These are phyloP conservation scores for Margaritifera margaritifera DNA, from an alignment of 2,888 invertebrate genomes.

Conservation along the genomic window DNA sequence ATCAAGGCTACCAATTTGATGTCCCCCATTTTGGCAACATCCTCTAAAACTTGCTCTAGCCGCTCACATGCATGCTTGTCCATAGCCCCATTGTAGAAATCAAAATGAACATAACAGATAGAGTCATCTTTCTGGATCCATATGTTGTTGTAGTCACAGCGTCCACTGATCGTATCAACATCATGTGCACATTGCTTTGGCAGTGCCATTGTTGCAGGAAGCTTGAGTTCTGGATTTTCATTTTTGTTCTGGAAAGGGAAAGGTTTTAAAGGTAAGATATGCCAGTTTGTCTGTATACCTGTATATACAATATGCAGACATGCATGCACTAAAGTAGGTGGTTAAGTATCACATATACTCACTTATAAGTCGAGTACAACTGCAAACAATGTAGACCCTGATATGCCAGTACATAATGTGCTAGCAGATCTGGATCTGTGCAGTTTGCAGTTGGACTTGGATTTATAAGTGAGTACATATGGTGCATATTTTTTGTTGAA, in stretches of 20 bases:
- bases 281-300: no score
- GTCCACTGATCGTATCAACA: slow-evolving; percentile 4
- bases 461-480: no score
- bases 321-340: no score
- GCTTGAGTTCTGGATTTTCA: slow-evolving; percentile 4
- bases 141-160: slow-evolving; percentile 19
- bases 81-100: slow-evolving; percentile 38
- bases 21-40: slow-evolving; percentile 11
- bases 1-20: slow-evolving; percentile 24
- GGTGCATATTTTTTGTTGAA: no score
- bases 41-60: slow-evolving; percentile 7
- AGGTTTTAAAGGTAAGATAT: no score
- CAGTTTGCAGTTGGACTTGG: no score
- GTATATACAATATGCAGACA: no score
- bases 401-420: no score
- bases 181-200: background rate
- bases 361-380: no score
- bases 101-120: slow-evolving; percentile 25
- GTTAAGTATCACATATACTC: no score
- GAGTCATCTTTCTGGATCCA: slow-evolving; percentile 2
- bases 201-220: slow-evolving; percentile 13
- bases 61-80: slow-evolving; percentile 15
- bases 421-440: no score
- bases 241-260: background rate
- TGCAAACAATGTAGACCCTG: no score